These are phyloP conservation scores for Calliopum simillimum DNA, from an alignment of 2,888 invertebrate genomes.

Conservation along the genomic window DNA sequence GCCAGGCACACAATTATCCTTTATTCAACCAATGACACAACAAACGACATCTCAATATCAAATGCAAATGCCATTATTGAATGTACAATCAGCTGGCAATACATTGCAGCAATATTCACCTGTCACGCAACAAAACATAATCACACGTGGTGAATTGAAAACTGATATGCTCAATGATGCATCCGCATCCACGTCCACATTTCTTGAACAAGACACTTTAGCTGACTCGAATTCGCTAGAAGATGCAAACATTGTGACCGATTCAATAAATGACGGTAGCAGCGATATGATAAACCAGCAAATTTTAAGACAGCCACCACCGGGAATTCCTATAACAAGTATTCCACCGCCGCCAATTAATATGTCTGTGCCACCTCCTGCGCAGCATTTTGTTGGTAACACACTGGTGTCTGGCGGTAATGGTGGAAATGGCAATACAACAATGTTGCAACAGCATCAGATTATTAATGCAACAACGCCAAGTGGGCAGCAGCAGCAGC, in stretches of 20 bases:
- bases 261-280: neutral
- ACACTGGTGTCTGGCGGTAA: too few species aligned
- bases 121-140: neutral
- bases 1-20: constrained; percentile 39
- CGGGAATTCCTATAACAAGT: constrained; percentile 16
- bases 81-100: constrained; percentile 12
- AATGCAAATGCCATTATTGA: constrained; percentile 43
- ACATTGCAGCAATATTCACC: neutral
- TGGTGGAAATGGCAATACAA: too few species aligned
- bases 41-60: constrained; percentile 38
- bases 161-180: constrained; percentile 7
- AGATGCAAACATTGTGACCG: neutral
- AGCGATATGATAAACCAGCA: neutral
- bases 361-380: constrained; percentile 45
- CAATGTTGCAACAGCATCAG: constrained; percentile 22
- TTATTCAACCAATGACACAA: constrained; percentile 42
- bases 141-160: neutral
- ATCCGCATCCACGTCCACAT: neutral
- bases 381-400: neutral
- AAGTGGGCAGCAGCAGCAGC: too few species aligned
- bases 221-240: constrained; percentile 5
- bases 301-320: constrained; percentile 32
- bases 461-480: constrained; percentile 20
- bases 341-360: constrained; percentile 42
- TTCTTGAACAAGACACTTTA: neutral